Conservation (phyloP, 2,797 vertebrate genomes). For the Gorsachius magnificus region DNA sequence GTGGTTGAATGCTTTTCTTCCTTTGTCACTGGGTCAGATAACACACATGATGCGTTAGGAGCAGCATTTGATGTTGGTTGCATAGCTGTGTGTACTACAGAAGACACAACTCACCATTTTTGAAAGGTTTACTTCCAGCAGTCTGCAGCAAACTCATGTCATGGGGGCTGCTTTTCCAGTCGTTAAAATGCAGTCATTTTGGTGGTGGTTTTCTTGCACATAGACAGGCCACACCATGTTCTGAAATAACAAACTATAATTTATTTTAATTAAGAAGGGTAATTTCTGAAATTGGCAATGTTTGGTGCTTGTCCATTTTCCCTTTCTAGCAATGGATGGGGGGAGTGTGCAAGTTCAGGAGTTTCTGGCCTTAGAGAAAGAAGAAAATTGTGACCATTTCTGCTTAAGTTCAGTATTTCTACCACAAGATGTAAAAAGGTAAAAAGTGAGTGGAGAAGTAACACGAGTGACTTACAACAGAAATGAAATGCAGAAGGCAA, state of each 20-base stretch:
- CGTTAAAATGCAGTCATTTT: neutral
- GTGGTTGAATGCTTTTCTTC: neutral
- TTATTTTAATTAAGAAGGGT: neutral
- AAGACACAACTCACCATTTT: neutral
- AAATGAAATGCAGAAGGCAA: neutral
- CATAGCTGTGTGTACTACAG: fast-evolving
- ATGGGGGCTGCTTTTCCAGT: neutral
- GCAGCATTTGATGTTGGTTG: neutral
- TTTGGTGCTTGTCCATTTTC: neutral
- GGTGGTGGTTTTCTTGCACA: neutral
- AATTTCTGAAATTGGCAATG: neutral
- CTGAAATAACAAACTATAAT: neutral
- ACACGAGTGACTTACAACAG: neutral
- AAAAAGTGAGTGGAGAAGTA: neutral
- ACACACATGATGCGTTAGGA: neutral
- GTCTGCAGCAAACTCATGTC: neutral
- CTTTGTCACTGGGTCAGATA: neutral
- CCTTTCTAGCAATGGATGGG: neutral
- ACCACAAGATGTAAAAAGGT: neutral
- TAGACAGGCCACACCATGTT: neutral
- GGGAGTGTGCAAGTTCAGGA: neutral
- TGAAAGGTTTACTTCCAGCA: neutral
- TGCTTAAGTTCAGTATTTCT: neutral
- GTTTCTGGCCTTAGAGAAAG: neutral
- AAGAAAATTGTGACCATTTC: neutral